Percentiles rank a stretch among this genome's conserved stretches.
phyloP scores from a whole-genome alignment of 2,113 vertebrate genomes.

The Mustelus asterias region DNA sequence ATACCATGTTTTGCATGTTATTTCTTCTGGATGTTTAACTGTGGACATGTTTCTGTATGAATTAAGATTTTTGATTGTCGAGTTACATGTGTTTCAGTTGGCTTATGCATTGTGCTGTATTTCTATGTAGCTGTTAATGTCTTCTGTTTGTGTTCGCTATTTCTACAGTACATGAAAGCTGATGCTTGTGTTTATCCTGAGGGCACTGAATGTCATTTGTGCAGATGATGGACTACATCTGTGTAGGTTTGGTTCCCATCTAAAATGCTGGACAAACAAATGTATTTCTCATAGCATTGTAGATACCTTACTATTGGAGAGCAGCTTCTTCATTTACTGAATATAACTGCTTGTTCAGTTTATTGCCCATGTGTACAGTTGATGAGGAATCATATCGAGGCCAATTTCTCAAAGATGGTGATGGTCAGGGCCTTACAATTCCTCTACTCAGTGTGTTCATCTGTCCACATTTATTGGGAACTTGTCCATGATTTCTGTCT shows the following conservation, averaged over 20 bases:
- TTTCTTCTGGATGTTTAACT: neutral
- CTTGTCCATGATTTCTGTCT: neutral
- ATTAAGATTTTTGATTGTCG: neutral
- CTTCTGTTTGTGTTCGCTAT: neutral
- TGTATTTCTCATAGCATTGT: neutral
- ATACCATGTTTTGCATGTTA: neutral
- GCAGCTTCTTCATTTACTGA: neutral
- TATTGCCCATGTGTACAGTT: neutral
- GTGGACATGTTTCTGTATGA: neutral
- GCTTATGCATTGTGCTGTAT: neutral
- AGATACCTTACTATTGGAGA: neutral
- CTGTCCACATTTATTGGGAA: neutral
- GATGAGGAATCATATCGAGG: neutral
- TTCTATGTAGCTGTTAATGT: neutral
- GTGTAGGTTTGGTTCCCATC: neutral
- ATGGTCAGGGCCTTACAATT: neutral
- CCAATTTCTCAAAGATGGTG: neutral
- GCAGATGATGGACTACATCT: neutral
- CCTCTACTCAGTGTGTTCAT: neutral
- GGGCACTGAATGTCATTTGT: neutral
- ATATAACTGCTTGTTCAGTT: neutral
- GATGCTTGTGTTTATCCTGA: neutral
- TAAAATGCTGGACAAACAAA: neutral
- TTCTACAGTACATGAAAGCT: neutral
- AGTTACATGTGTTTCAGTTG: neutral